A percentile compares a stretch with the other conserved stretches of the same genome.
Evolutionary conservation across 2,113 vertebrate genomes (phyloP).

Genomic region (Ranitomeya variabilis): DNA sequence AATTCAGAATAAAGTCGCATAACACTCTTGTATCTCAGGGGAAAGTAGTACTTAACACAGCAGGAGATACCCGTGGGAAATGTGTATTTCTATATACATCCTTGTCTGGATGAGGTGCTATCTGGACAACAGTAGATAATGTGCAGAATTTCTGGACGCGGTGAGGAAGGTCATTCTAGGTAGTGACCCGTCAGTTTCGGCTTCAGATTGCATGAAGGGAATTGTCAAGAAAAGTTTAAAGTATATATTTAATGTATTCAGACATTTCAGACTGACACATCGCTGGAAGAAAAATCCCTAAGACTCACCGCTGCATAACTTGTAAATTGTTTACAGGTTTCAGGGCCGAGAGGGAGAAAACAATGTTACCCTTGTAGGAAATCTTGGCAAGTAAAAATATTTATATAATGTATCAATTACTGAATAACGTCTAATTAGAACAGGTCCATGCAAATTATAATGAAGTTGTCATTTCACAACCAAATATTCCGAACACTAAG

Average conservation of each 20-base stretch:
- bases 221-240: constrained; percentile 8
- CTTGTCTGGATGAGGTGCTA: constrained; percentile 18
- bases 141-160: background rate
- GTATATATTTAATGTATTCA: background rate
- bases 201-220: background rate
- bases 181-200: background rate
- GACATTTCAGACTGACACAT: constrained; percentile 4
- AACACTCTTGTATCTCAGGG: background rate
- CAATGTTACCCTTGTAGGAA: background rate
- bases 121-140: constrained; percentile 13
- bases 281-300: background rate
- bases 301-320: background rate
- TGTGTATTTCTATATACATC: constrained; percentile 35
- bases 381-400: background rate
- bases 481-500: no score
- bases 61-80: constrained; percentile 41
- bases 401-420: background rate
- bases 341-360: background rate
- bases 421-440: background rate
- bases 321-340: background rate
- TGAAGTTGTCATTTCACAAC: no score
- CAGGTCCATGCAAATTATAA: no score
- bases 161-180: constrained; percentile 3
- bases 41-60: background rate
- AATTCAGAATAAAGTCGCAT: background rate